phyloP scores from a whole-genome alignment of 2,113 vertebrate genomes.

The Hippolais icterina region DNA sequence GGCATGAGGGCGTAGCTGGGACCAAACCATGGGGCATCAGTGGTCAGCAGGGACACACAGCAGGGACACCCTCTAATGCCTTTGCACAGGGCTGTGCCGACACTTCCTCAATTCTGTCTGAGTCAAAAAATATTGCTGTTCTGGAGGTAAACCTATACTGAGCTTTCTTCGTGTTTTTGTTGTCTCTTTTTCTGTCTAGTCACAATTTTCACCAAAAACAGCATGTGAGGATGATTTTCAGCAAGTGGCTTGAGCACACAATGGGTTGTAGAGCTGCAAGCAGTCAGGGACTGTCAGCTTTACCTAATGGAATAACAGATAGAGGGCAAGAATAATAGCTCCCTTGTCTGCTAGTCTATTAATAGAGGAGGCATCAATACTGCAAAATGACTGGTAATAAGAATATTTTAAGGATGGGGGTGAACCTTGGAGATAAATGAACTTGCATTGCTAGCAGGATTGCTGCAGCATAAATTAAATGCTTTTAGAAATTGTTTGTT shows the following conservation, averaged over 20 bases:
- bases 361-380: slow-evolving; percentile 70
- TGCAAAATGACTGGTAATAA: slow-evolving; percentile 68
- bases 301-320: slow-evolving; percentile 72
- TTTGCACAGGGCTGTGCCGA: slow-evolving; percentile 10
- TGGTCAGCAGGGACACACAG: not conserved
- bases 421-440: slow-evolving; percentile 56
- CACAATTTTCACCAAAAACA: slow-evolving; percentile 59
- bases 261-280: slow-evolving; percentile 9
- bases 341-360: slow-evolving; percentile 70
- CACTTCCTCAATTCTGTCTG: slow-evolving; percentile 35
- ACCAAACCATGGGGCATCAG: not conserved
- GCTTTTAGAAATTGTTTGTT: slow-evolving; percentile 46
- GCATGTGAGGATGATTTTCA: slow-evolving; percentile 35
- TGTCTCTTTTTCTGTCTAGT: slow-evolving; percentile 61
- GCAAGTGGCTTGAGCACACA: slow-evolving; percentile 27
- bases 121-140: slow-evolving; percentile 27
- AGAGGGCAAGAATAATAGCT: slow-evolving; percentile 62
- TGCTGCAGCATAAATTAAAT: slow-evolving; percentile 23
- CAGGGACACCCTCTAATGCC: not conserved
- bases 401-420: slow-evolving; percentile 55
- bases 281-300: slow-evolving; percentile 44
- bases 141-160: slow-evolving; percentile 14
- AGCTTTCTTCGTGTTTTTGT: slow-evolving; percentile 35
- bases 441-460: slow-evolving; percentile 41
- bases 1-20: not conserved